These are phyloP conservation scores for Odontophorus gujanensis DNA, from an alignment of 2,113 vertebrate species.

Conservation along the genomic window DNA sequence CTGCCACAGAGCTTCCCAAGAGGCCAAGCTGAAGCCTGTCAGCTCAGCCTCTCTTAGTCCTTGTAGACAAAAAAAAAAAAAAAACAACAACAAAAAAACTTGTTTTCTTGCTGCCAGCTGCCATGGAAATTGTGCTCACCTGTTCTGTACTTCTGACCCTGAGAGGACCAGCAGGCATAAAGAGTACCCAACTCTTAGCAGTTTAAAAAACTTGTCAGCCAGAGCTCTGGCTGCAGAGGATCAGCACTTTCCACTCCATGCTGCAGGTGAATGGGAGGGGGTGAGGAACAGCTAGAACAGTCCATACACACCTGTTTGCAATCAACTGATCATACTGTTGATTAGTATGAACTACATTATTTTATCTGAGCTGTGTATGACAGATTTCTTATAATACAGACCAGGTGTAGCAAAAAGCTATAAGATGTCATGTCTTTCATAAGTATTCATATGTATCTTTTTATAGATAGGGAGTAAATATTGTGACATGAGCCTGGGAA, in stretches of 20 bases:
- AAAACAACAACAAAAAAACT: no score
- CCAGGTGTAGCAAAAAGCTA: neutral
- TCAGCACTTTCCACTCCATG: neutral
- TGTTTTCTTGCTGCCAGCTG: neutral
- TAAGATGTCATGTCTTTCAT: neutral
- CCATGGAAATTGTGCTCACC: neutral
- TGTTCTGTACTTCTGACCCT: neutral
- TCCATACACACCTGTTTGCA: constrained; percentile 16
- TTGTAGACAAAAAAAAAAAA: no score
- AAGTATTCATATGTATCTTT: neutral
- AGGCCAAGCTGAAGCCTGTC: fast-evolving
- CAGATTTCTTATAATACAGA: neutral
- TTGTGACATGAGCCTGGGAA: neutral
- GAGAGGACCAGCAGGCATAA: neutral
- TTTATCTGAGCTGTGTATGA: neutral
- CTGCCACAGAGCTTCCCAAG: fast-evolving
- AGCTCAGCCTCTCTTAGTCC: neutral
- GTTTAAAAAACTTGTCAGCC: neutral
- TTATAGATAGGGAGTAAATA: neutral
- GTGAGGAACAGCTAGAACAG: neutral
- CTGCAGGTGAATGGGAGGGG: neutral
- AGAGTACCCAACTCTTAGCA: neutral
- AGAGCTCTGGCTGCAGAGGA: neutral
- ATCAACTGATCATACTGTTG: neutral
- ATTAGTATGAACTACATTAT: neutral